phyloP scores from a whole-genome alignment of 2,113 vertebrate genomes.

The Thunnus maccoyii region DNA sequence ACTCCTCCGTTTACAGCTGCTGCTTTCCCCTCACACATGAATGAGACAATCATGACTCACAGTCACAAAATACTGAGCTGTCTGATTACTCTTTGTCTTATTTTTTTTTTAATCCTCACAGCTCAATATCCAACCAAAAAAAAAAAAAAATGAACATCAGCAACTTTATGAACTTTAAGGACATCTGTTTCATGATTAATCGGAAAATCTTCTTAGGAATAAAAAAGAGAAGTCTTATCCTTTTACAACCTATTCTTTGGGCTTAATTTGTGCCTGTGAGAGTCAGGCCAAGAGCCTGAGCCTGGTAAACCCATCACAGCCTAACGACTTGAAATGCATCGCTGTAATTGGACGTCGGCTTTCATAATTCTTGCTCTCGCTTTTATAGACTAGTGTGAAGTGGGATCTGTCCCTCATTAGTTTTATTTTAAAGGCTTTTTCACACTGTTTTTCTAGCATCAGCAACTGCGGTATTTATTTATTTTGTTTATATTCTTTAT shows the following conservation, averaged over 20 bases:
- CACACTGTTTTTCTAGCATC: slow-evolving; percentile 3
- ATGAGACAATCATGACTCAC: background rate
- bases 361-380: slow-evolving; percentile 28
- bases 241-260: slow-evolving; percentile 37
- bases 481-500: background rate
- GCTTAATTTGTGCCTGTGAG: slow-evolving; percentile 33
- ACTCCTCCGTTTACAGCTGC: background rate
- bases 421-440: slow-evolving; percentile 23
- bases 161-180: slow-evolving; percentile 24
- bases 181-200: slow-evolving; percentile 33
- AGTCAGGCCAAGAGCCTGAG: slow-evolving; percentile 24
- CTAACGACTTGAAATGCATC: slow-evolving; percentile 28
- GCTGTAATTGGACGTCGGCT: slow-evolving; percentile 48
- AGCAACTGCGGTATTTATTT: slow-evolving; percentile 14
- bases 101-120: slow-evolving; percentile 2
- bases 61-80: background rate
- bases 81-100: background rate
- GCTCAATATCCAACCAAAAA: background rate
- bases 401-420: slow-evolving; percentile 43
- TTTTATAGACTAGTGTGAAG: slow-evolving; percentile 42
- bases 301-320: slow-evolving; percentile 52
- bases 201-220: slow-evolving; percentile 40
- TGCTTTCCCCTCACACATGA: background rate
- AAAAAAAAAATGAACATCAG: slow-evolving; percentile 12
- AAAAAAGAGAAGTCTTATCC: slow-evolving; percentile 26